These are phyloP conservation scores for Ancistrus triradiatus DNA, from an alignment of 2,113 vertebrate species.

Conservation along the genomic window DNA sequence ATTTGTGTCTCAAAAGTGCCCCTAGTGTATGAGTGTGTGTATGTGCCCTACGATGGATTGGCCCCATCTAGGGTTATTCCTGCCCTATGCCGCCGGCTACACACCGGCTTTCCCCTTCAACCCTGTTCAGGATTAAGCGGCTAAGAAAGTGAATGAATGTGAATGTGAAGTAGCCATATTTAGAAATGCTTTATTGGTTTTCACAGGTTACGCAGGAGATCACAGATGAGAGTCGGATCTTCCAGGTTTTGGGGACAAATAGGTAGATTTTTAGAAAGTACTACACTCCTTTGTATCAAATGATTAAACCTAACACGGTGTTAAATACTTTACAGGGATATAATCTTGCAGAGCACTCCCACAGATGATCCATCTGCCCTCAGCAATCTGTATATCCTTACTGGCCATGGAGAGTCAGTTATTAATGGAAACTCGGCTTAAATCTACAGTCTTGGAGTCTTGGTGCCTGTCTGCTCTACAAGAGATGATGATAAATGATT, in stretches of 20 bases:
- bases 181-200: not conserved
- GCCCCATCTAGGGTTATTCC: too few species aligned
- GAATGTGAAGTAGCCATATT: not conserved
- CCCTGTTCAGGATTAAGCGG: too few species aligned
- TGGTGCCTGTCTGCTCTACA: not conserved
- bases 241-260: constrained; percentile 69
- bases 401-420: constrained; percentile 74
- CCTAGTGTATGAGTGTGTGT: too few species aligned
- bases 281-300: not conserved
- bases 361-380: constrained; percentile 63
- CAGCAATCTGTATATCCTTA: constrained; percentile 76
- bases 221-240: constrained; percentile 67
- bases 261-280: constrained; percentile 52
- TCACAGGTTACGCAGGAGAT: constrained; percentile 75
- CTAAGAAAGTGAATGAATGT: too few species aligned
- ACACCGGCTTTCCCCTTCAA: too few species aligned
- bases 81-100: too few species aligned
- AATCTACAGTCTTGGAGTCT: not conserved
- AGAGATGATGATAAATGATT: not conserved
- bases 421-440: constrained; percentile 43
- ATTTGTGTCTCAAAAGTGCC: too few species aligned
- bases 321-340: constrained; percentile 57
- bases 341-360: constrained; percentile 73
- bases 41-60: too few species aligned
- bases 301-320: not conserved